These are phyloP conservation scores for Perca flavescens DNA, from an alignment of 2,113 vertebrate species.

Conservation along the genomic window DNA sequence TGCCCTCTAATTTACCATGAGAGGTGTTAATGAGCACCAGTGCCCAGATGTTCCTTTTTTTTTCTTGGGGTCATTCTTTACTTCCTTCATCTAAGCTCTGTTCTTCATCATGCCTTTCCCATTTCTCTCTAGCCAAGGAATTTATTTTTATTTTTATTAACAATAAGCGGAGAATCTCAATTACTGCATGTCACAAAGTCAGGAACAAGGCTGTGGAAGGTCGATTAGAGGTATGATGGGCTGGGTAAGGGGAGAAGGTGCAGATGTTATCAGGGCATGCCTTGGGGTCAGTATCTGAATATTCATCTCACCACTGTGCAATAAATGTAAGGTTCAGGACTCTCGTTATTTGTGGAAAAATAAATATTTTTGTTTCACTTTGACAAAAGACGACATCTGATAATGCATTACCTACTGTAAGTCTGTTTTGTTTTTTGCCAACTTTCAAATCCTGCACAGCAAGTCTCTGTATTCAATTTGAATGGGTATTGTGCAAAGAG, in stretches of 20 bases:
- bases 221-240: neutral
- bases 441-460: neutral
- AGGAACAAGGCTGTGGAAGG: conserved; percentile 27
- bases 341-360: conserved; percentile 20
- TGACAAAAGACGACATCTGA: neutral
- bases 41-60: conserved; percentile 42
- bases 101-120: conserved; percentile 30
- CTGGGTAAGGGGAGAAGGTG: neutral
- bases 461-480: neutral
- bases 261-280: neutral
- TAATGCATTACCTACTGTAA: neutral
- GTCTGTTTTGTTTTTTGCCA: conserved; percentile 5
- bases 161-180: conserved; percentile 74
- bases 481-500: neutral
- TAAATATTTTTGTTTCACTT: neutral
- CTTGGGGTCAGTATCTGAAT: conserved; percentile 22
- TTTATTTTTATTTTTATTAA: conserved; percentile 67
- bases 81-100: neutral
- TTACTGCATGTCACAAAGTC: conserved; percentile 72
- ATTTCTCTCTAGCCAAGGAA: conserved; percentile 13
- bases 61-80: conserved; percentile 37
- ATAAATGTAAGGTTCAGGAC: neutral
- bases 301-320: neutral
- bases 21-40: conserved; percentile 57
- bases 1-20: neutral